phyloP scores from a whole-genome alignment of 2,797 vertebrate genomes.

The Hippoglossus hippoglossus region DNA sequence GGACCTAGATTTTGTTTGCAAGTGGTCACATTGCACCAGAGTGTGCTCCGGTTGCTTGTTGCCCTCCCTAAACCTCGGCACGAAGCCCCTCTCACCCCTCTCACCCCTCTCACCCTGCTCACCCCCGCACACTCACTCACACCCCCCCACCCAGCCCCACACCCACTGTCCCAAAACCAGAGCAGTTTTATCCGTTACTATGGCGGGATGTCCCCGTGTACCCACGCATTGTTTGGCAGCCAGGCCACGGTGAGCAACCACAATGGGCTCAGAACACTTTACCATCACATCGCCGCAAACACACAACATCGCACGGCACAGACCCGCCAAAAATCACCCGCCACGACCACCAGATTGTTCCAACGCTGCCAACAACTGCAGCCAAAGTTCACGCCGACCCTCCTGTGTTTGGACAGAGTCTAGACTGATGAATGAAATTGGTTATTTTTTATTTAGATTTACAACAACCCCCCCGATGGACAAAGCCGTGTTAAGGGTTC shows the following conservation, averaged over 20 bases:
- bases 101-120: constrained; percentile 33
- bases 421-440: neutral
- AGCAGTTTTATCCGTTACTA: constrained; percentile 96
- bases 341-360: constrained; percentile 18
- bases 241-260: constrained; percentile 96
- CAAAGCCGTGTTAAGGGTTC: too few relatives aligned
- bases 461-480: too few relatives aligned
- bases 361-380: neutral
- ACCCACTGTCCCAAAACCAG: constrained; percentile 38
- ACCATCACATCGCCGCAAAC: constrained; percentile 89
- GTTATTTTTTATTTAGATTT: too few relatives aligned
- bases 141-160: neutral
- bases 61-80: constrained; percentile 49
- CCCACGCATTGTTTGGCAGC: constrained; percentile 91
- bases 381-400: neutral
- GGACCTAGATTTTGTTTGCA: constrained; percentile 76
- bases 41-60: constrained; percentile 78
- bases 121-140: neutral
- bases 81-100: constrained; percentile 27
- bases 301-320: constrained; percentile 65
- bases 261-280: constrained; percentile 99
- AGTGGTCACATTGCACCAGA: constrained; percentile 87
- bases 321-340: constrained; percentile 83
- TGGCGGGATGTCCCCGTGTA: constrained; percentile 92
- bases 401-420: neutral